Conservation (phyloP, 2,888 invertebrate genomes). For the Caprella mutica region DNA sequence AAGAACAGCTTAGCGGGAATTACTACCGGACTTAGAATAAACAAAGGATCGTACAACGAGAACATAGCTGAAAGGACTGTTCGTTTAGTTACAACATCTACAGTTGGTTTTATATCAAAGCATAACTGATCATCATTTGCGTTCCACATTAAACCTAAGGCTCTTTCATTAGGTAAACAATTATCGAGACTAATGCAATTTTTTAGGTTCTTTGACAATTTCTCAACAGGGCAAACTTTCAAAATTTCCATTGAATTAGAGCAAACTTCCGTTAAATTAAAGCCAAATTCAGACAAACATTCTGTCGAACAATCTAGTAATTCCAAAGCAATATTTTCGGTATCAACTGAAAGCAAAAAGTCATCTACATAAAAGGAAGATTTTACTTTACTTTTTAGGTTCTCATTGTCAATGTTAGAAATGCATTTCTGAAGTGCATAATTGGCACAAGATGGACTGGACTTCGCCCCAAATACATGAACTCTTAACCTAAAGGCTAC, state of each 20-base stretch:
- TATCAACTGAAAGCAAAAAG: neutral
- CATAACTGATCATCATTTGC: neutral
- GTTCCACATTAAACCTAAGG: constrained; percentile 9
- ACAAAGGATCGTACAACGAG: neutral
- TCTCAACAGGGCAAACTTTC: neutral
- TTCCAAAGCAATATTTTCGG: neutral
- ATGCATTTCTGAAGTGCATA: no score
- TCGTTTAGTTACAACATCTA: neutral
- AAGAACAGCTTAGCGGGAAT: neutral
- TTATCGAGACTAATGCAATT: no score
- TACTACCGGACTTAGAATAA: neutral
- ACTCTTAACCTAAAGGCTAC: neutral
- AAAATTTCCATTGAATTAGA: neutral
- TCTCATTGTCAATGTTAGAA: no score
- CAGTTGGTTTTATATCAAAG: neutral
- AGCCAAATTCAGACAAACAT: neutral
- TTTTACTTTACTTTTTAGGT: no score
- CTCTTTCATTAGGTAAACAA: neutral
- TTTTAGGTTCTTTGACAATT: neutral
- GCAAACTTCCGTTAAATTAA: constrained; percentile 6
- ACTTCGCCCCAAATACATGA: constrained; percentile 1
- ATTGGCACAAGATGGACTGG: neutral
- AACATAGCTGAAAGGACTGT: neutral
- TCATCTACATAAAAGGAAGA: constrained; percentile 16
- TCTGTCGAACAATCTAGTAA: neutral